Conservation (phyloP, 2,113 vertebrate genomes). For the Pterocles burchelli region DNA sequence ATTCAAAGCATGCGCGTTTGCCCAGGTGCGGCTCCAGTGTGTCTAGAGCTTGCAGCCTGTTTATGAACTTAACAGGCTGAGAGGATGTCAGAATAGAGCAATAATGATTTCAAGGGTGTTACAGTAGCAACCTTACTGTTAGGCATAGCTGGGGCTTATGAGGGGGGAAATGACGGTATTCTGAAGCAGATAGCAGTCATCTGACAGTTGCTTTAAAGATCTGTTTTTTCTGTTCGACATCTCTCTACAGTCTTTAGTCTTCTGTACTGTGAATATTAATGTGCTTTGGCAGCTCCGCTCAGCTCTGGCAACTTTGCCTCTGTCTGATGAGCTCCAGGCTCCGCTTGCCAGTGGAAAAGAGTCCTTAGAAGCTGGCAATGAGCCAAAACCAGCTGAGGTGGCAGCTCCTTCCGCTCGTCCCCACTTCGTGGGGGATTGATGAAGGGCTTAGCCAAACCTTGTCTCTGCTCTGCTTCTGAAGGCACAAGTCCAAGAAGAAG, state of each 20-base stretch:
- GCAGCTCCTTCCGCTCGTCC: conserved; percentile 74
- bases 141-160: not conserved
- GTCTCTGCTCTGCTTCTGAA: conserved; percentile 79
- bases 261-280: conserved; percentile 39
- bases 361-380: conserved; percentile 92
- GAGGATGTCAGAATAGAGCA: not conserved
- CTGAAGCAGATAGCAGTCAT: not conserved
- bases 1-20: not conserved
- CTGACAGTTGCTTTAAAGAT: conserved; percentile 1
- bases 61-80: not conserved
- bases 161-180: rapidly evolving
- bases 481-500: conserved; percentile 99
- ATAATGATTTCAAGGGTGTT: not conserved
- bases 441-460: conserved; percentile 74
- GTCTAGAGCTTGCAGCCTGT: not conserved
- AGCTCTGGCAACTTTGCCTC: conserved; percentile 69
- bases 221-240: not conserved
- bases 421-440: conserved; percentile 52
- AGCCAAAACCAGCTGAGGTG: conserved; percentile 75
- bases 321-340: conserved; percentile 96
- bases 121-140: not conserved
- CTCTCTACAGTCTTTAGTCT: conserved; percentile 35
- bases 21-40: rapidly evolving
- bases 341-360: conserved; percentile 94
- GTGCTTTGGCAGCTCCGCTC: conserved; percentile 90